A percentile compares a stretch with the other conserved stretches of the same genome.
phyloP scores from a whole-genome alignment of 2,113 vertebrate species.

The Anarrhichthys ocellatus region DNA sequence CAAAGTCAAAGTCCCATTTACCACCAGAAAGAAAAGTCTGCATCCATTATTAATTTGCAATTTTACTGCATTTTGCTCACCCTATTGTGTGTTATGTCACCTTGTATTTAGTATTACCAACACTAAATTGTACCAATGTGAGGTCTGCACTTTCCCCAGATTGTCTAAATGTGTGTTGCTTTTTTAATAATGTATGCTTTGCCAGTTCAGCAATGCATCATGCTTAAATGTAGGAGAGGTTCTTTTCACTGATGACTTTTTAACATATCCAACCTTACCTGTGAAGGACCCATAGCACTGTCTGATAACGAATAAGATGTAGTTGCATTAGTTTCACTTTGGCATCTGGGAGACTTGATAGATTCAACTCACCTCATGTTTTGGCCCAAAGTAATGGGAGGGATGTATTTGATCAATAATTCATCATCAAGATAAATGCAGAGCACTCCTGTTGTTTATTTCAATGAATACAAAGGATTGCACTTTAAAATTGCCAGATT shows the following conservation, averaged over 20 bases:
- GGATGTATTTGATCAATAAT: constrained; percentile 59
- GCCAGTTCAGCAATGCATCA: constrained; percentile 47
- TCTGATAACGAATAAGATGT: constrained; percentile 62
- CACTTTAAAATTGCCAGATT: constrained; percentile 25
- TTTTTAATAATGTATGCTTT: constrained; percentile 64
- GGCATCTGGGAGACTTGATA: constrained; percentile 33
- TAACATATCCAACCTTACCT: constrained; percentile 43
- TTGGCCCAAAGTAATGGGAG: constrained; percentile 41
- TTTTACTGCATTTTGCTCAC: constrained; percentile 54
- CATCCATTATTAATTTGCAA: constrained; percentile 58
- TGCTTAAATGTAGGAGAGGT: constrained; percentile 29
- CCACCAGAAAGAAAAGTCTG: constrained; percentile 55
- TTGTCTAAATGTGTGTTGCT: constrained; percentile 53
- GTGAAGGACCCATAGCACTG: constrained; percentile 30
- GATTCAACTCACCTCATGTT: constrained; percentile 48
- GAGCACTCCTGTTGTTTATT: constrained; percentile 40
- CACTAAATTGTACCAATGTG: constrained; percentile 50
- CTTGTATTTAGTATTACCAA: constrained; percentile 47
- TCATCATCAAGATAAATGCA: constrained; percentile 44
- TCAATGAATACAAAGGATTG: constrained; percentile 27
- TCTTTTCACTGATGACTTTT: constrained; percentile 52
- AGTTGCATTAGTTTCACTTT: constrained; percentile 58
- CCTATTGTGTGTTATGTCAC: constrained; percentile 55
- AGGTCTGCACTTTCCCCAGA: constrained; percentile 45
- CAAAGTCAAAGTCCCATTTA: constrained; percentile 65